phyloP scores from a whole-genome alignment of 1,140 invertebrate species.

The Dinothrombium tinctorium region DNA sequence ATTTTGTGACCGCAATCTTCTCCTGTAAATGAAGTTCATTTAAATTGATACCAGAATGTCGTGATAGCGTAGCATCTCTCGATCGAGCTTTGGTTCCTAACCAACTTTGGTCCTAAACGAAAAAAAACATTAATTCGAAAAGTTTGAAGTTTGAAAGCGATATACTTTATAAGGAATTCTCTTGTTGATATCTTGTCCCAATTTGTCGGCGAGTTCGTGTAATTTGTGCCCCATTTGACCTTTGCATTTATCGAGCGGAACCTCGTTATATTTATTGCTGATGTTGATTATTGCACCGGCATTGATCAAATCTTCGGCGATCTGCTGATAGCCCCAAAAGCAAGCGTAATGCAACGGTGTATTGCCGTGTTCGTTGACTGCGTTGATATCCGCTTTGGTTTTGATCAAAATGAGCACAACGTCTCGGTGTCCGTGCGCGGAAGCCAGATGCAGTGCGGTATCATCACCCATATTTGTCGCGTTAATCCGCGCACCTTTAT shows the following conservation, averaged over 20 bases:
- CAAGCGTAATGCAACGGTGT: slow-evolving; percentile 95
- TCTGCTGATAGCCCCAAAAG: slow-evolving; percentile 82
- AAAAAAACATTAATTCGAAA: too few relatives aligned
- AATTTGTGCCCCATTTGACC: slow-evolving; percentile 49
- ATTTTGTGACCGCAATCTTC: slow-evolving; percentile 59
- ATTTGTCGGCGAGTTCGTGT: slow-evolving; percentile 57
- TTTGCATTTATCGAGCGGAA: slow-evolving; percentile 79
- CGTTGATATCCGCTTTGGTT: slow-evolving; percentile 85
- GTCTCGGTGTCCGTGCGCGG: slow-evolving; percentile 81
- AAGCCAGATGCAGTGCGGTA: slow-evolving; percentile 83
- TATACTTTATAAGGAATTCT: slow-evolving; percentile 94
- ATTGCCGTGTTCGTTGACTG: slow-evolving; percentile 96
- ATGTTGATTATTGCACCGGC: slow-evolving; percentile 73
- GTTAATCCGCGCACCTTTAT: slow-evolving; percentile 76
- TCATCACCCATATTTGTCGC: slow-evolving; percentile 97
- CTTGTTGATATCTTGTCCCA: slow-evolving; percentile 67
- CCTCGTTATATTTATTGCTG: slow-evolving; percentile 88
- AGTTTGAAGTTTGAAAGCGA: too few relatives aligned
- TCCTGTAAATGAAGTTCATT: slow-evolving; percentile 63
- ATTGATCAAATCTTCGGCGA: slow-evolving; percentile 78
- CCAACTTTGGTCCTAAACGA: slow-evolving; percentile 93
- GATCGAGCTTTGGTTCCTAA: slow-evolving; percentile 70
- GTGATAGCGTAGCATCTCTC: slow-evolving; percentile 81
- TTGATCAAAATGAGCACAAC: slow-evolving; percentile 62
- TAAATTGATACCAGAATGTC: slow-evolving; percentile 90